These are phyloP conservation scores for Bradysia coprophila DNA, from an alignment of 1,140 invertebrate species.

Conservation along the genomic window DNA sequence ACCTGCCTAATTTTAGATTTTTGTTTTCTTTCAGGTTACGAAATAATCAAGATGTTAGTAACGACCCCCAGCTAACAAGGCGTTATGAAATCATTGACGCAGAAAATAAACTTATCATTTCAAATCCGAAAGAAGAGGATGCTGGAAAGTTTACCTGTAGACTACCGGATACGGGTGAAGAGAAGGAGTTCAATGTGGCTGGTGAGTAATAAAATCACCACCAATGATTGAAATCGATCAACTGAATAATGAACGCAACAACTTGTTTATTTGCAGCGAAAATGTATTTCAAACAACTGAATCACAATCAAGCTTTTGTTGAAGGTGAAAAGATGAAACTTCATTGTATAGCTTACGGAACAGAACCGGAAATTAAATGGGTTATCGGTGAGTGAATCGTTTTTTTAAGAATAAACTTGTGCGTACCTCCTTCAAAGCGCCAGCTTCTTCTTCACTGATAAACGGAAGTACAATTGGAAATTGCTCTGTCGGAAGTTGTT, in stretches of 20 bases:
- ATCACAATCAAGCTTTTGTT: conserved; percentile 42
- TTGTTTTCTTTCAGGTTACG: too few relatives aligned
- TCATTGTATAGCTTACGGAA: conserved; percentile 38
- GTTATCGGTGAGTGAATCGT: too few relatives aligned
- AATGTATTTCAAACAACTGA: conserved; percentile 17
- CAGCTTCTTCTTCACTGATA: too few relatives aligned
- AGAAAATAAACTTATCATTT: conserved; percentile 23
- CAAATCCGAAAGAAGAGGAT: conserved; percentile 21
- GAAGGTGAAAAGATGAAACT: conserved; percentile 57
- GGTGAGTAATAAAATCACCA: too few relatives aligned
- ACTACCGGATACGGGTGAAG: conserved; percentile 14
- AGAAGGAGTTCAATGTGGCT: conserved; percentile 18
- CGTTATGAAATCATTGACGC: conserved; percentile 15
- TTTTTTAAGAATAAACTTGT: too few relatives aligned
- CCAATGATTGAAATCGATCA: too few relatives aligned
- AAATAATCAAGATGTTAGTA: conserved; percentile 16
- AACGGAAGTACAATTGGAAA: too few relatives aligned
- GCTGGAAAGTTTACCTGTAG: conserved; percentile 44
- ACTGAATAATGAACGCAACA: too few relatives aligned
- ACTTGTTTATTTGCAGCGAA: too few relatives aligned
- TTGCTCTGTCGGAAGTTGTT: too few relatives aligned
- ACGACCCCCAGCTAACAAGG: conserved; percentile 16
- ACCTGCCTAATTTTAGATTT: too few relatives aligned
- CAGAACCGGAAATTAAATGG: conserved; percentile 41
- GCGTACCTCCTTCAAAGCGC: too few relatives aligned